phyloP scores from a whole-genome alignment of 1,140 invertebrate genomes.

The Oncopodura yosiiana region DNA sequence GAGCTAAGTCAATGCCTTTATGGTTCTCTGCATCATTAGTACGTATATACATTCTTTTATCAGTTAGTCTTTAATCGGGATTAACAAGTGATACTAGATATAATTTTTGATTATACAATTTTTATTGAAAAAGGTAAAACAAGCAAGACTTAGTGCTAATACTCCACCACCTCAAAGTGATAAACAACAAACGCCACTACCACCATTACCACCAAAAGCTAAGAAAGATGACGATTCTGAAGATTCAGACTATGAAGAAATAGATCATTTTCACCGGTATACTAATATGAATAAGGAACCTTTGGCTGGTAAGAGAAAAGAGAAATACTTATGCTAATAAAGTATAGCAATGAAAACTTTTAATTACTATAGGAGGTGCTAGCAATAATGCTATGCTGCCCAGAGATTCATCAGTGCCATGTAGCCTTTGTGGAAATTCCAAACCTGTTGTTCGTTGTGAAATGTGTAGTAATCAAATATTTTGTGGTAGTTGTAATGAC shows the following conservation, averaged over 20 bases:
- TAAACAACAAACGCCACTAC: constrained; percentile 18
- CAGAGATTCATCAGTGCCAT: background rate
- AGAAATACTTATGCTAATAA: background rate
- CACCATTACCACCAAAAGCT: constrained; percentile 13
- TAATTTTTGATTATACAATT: background rate
- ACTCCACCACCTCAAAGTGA: background rate
- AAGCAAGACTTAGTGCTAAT: background rate
- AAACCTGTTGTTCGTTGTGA: constrained; percentile 37
- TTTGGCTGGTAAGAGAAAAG: background rate
- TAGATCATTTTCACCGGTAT: constrained; percentile 32
- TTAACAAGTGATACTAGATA: background rate
- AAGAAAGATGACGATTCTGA: constrained; percentile 25
- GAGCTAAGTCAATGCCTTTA: constrained; percentile 25
- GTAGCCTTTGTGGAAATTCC: constrained; percentile 31
- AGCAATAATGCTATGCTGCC: background rate
- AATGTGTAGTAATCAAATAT: constrained; percentile 39
- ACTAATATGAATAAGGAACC: constrained; percentile 29
- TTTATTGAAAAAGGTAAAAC: constrained; percentile 1
- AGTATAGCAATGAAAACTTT: background rate
- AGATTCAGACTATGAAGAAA: constrained; percentile 36
- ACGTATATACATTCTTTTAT: too few species aligned
- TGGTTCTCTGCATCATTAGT: constrained; percentile 31
- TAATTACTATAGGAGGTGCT: too few species aligned
- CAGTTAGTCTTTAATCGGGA: too few species aligned
- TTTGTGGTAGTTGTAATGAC: constrained; percentile 64